Base-by-base conservation (phyloP, 2,888 invertebrate genomes). In the Netelia inedita region DNA sequence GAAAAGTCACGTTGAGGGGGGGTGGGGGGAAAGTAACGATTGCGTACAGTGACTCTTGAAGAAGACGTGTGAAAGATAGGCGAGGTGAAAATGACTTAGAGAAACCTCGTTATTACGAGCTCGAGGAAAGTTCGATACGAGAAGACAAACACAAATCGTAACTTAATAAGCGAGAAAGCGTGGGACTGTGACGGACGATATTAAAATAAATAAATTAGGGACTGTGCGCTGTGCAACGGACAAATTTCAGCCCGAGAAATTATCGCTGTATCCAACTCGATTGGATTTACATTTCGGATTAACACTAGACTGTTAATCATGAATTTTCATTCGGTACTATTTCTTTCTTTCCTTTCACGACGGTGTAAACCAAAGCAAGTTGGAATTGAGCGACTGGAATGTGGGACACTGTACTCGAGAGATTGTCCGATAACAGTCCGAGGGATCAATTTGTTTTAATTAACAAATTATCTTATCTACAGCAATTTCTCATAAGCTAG, bases 211-310 rank as follows among this genome's bases (percentile, higher is more conserved):
- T 66, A 46, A 82, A 84, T 88, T 74, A 74, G 72, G 81, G 68
- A 83, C 83, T 79, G 89, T 89, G 89, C 88, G 86, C 85, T 87
- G 88, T 89, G 88, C 87, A 85, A 88, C 88, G 87, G 87, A 87
- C 78, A 81, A 83, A 83, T 75, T 86, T 65, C 75, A 57, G 65
- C 10, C 23, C 16, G 66, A 57, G 10, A 11, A 21, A 59, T 55
- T 79, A 43, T 73, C 53, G 19, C 19, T 73, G 59, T 80, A 53
- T 71, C 46, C 50, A 72, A 85, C 80, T 82, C 81, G 76, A 76
- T 82, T 86, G 69, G 72, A 80, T 63, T 59, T 82, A 19, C 19
- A 10, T 57, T 16, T 21, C 8, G 1, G 5, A 9, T 21, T 0
- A 9, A 5, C 46, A 21, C 10, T 9, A 16, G 21, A 9, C 16